These are phyloP conservation scores for Chrysolina oricalcia DNA, from an alignment of 2,888 invertebrate species.

Conservation along the genomic window DNA sequence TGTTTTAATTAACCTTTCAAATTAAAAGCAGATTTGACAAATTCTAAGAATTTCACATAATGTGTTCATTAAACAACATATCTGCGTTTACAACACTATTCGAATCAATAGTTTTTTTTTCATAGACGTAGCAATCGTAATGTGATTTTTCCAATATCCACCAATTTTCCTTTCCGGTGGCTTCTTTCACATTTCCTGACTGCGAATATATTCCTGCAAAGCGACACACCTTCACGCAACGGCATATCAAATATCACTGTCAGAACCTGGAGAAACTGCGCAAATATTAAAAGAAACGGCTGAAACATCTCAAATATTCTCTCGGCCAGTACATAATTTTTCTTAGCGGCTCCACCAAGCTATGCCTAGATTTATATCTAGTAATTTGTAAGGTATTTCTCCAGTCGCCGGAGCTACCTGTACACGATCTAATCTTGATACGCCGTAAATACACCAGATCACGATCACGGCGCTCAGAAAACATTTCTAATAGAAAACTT, in stretches of 20 bases:
- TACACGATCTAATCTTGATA: conserved; percentile 29
- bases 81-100: too few species aligned
- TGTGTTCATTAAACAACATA: too few species aligned
- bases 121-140: too few species aligned
- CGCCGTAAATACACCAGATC: conserved; percentile 21
- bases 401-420: conserved; percentile 7
- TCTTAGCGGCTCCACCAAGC: conserved; percentile 9
- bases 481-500: conserved; percentile 26
- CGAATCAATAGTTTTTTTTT: too few species aligned
- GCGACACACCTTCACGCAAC: background rate
- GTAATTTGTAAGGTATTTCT: conserved; percentile 32
- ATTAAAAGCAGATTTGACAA: too few species aligned
- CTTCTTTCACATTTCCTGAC: background rate
- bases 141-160: too few species aligned
- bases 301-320: conserved; percentile 12
- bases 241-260: background rate
- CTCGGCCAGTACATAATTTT: conserved; percentile 20
- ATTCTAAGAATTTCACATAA: too few species aligned
- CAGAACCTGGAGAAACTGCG: background rate
- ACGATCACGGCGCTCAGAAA: conserved; percentile 6
- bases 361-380: conserved; percentile 24
- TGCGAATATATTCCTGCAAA: background rate
- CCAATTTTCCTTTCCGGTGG: too few species aligned
- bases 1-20: too few species aligned
- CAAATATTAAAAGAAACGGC: conserved; percentile 14